Evolutionary conservation across 2,888 invertebrate species (phyloP).

Genomic region (Lycia hirtaria): DNA sequence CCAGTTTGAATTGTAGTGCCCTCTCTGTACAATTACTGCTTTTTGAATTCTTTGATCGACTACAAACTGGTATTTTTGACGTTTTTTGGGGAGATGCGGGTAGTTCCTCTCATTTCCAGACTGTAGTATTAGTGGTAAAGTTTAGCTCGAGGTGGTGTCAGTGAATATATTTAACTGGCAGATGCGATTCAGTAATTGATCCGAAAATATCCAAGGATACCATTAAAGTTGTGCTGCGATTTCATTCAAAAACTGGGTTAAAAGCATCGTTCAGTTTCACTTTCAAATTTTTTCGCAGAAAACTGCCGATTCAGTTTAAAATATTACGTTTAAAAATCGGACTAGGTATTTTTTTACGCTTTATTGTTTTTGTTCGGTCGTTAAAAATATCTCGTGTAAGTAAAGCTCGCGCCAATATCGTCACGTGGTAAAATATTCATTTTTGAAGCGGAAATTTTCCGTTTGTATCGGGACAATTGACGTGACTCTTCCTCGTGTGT

Average conservation of each 20-base stretch:
- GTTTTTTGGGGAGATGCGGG: conserved; percentile 42
- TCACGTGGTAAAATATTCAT: conserved; percentile 65
- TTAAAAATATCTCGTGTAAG: conserved; percentile 41
- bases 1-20: conserved; percentile 65
- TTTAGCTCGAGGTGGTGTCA: conserved; percentile 39
- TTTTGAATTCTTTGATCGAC: conserved; percentile 73
- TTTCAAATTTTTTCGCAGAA: conserved; percentile 68
- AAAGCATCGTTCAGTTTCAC: conserved; percentile 65
- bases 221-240: conserved; percentile 71
- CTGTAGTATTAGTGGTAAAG: conserved; percentile 30
- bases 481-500: conserved; percentile 61
- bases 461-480: conserved; percentile 73
- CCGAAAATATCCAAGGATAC: conserved; percentile 63
- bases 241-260: conserved; percentile 70
- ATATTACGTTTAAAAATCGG: conserved; percentile 53
- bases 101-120: conserved; percentile 42
- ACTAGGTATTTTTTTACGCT: conserved; percentile 28
- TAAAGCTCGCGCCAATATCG: conserved; percentile 52
- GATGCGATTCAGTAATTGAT: conserved; percentile 70
- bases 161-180: conserved; percentile 64
- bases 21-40: conserved; percentile 69
- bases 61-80: conserved; percentile 49
- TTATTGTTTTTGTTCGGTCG: conserved; percentile 37
- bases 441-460: conserved; percentile 68
- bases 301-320: conserved; percentile 63